Conservation (phyloP, 2,113 vertebrate species). For the Grammomys surdaster region DNA sequence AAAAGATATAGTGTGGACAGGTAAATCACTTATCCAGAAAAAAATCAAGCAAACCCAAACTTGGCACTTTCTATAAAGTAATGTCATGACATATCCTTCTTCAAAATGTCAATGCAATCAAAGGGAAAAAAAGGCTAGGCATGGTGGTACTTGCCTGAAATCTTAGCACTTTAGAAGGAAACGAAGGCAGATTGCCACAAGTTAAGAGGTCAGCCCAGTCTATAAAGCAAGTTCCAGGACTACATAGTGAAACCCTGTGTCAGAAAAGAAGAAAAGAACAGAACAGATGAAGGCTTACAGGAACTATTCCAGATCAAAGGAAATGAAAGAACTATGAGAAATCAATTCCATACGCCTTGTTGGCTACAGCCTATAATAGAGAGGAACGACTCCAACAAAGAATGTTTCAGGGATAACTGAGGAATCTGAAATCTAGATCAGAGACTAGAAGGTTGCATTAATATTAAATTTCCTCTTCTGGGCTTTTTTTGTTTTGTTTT, state of each 20-base stretch:
- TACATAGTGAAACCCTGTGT: not conserved
- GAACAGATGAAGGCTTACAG: slow-evolving; percentile 3
- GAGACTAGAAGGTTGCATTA: not conserved
- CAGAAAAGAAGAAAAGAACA: not conserved
- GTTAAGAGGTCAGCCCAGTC: not conserved
- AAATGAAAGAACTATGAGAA: slow-evolving; percentile 37
- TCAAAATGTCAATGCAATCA: slow-evolving; percentile 29
- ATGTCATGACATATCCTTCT: slow-evolving; percentile 45
- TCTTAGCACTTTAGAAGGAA: not conserved
- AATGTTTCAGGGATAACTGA: slow-evolving; percentile 30
- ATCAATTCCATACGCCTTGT: slow-evolving; percentile 35
- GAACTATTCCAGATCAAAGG: slow-evolving; percentile 49
- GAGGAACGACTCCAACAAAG: slow-evolving; percentile 47
- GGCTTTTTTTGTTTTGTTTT: not conserved
- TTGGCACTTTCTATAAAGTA: slow-evolving; percentile 40
- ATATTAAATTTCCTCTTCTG: slow-evolving; percentile 24
- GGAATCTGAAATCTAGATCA: not conserved
- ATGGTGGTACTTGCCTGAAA: not conserved
- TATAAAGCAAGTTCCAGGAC: not conserved
- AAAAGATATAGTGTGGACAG: slow-evolving; percentile 30
- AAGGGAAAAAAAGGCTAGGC: not conserved
- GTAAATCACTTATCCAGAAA: not conserved
- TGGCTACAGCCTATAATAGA: not conserved
- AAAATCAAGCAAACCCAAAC: slow-evolving; percentile 44
- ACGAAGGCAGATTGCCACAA: not conserved